phyloP scores from a whole-genome alignment of 2,113 vertebrate species.

The Leptosomus discolor region DNA sequence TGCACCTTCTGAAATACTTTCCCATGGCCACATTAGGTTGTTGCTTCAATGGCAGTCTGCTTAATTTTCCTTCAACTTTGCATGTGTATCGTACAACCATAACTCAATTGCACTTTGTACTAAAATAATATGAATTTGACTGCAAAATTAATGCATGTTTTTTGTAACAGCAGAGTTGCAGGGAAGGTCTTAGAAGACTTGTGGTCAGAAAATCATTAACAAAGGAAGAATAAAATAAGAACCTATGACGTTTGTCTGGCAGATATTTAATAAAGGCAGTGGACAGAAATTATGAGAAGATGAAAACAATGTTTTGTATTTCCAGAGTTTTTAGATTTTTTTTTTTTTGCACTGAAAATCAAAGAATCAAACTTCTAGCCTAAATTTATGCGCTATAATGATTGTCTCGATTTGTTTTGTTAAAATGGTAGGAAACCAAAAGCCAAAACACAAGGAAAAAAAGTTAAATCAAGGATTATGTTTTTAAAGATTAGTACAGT shows the following conservation, averaged over 20 bases:
- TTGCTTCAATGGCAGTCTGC: not conserved
- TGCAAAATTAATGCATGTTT: not conserved
- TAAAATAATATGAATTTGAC: not conserved
- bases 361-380: not conserved
- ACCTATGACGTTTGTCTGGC: not conserved
- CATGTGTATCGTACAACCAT: not conserved
- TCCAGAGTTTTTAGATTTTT: not conserved
- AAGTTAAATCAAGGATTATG: not conserved
- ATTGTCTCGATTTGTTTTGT: not conserved
- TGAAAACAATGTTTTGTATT: not conserved
- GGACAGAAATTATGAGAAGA: not conserved
- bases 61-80: not conserved
- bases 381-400: not conserved
- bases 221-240: not conserved
- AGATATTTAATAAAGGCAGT: not conserved
- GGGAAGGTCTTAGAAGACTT: not conserved
- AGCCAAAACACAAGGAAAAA: not conserved
- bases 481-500: not conserved
- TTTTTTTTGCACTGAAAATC: not conserved
- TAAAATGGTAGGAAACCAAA: not conserved
- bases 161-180: not conserved
- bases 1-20: not conserved
- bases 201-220: not conserved
- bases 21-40: fast-evolving
- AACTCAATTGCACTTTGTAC: not conserved